Conservation (phyloP, 2,113 vertebrate species). For the Falco punctatus region DNA sequence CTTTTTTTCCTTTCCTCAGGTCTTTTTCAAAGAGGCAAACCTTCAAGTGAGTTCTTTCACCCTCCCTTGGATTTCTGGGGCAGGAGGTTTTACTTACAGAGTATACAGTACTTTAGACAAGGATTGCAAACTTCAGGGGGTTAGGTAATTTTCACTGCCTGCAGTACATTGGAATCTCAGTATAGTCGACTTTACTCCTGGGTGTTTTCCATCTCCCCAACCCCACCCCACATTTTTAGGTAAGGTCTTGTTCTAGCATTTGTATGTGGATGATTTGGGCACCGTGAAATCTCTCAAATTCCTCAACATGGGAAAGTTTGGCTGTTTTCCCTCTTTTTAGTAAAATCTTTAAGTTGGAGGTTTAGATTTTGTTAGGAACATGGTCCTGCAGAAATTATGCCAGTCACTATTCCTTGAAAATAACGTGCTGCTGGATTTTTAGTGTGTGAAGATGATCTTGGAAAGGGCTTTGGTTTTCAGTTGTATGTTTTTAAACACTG, state of each 20-base stretch:
- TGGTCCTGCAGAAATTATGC: not conserved
- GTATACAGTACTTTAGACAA: conserved; percentile 51
- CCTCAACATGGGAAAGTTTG: not conserved
- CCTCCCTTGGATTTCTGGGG: conserved; percentile 69
- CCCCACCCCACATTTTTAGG: not conserved
- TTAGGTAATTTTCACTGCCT: conserved; percentile 25
- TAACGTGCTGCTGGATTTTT: not conserved
- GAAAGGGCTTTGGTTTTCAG: not conserved
- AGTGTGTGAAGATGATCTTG: not conserved
- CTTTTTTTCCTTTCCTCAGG: conserved; percentile 58
- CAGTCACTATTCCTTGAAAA: not conserved
- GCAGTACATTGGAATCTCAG: conserved; percentile 27
- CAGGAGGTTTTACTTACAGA: conserved; percentile 68
- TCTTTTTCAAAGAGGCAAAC: conserved; percentile 70
- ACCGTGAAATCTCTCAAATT: not conserved
- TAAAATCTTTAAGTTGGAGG: not conserved
- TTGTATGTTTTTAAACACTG: not conserved
- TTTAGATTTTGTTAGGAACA: not conserved
- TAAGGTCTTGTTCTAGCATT: not conserved
- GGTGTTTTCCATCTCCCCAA: not conserved
- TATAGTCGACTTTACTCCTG: conserved; percentile 27
- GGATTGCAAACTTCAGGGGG: conserved; percentile 59
- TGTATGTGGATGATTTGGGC: not conserved
- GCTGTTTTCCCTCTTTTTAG: not conserved
- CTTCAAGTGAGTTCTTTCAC: conserved; percentile 71